Evolutionary conservation across 2,113 vertebrate genomes (phyloP), one percentile per base, ranked within the genome.

Genomic region (Indicator indicator): DNA sequence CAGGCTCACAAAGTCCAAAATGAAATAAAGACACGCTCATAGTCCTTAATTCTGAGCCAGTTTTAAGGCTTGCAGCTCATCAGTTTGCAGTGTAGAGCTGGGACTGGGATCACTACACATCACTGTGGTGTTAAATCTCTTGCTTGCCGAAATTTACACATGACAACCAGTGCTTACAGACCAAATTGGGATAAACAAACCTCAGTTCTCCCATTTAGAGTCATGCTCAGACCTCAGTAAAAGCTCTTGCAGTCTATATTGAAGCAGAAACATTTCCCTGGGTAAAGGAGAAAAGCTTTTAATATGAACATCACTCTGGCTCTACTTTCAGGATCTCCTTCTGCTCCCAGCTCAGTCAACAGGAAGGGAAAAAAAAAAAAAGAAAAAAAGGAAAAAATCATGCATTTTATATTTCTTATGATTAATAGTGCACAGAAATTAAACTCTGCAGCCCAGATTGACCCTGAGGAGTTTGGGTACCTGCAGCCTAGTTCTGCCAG

Each of bases 61-160:
- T 91, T 85, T 81, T 48, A 68, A 81, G 56, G 46, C 48, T 81
- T 48, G 42, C 26, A 94, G 33, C 26, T 19, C 64, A 68, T 33
- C 3, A 2, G 8, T 56, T 36, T 26, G 17, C 42, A 21, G 24
- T 1, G 19, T 2, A 33, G 42, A 56, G 64, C 13, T 19, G 8
- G 48, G 40, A 50, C 0, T 38, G 38, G 62, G 28, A 60, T 30
- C 38, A 16, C 56, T 52, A 18, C 77, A 63, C 28, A 62, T 54
- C 76, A 27, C 56, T 1, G 36, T 2, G 9, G 64, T 42, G 79
- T 5, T 12, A 60, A 74, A 69, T 44, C 48, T 64, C n/a, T 30
- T 10, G 4, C 21, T 38, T 30, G 33, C 12, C 0, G 0, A 56
- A 30, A 70, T 88, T 76, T 42, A 64, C 38, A 80, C 2, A 0